Conservation (phyloP, 2,113 vertebrate genomes). For the Ancistrus triradiatus region DNA sequence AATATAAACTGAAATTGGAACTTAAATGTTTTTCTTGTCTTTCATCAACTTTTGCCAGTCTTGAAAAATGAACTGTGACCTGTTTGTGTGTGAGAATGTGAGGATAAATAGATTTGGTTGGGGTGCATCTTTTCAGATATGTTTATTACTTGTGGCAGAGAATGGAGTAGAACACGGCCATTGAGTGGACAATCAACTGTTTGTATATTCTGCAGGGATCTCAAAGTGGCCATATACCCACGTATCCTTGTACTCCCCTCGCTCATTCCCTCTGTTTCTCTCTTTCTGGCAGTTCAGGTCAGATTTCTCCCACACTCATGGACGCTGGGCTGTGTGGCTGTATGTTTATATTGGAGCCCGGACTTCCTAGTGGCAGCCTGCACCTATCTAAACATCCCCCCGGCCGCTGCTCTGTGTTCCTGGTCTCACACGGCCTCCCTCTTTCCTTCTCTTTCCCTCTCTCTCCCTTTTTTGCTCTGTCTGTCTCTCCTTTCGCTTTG, state of each 20-base stretch:
- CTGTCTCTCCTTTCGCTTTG: constrained; percentile 7
- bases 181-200: constrained; percentile 65
- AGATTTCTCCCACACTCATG: constrained; percentile 78
- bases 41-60: constrained; percentile 18
- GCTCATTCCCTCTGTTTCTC: constrained; percentile 49
- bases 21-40: background rate
- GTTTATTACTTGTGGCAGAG: constrained; percentile 50
- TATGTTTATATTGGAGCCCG: constrained; percentile 78
- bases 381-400: constrained; percentile 81
- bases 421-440: constrained; percentile 56
- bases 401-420: constrained; percentile 70
- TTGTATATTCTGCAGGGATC: constrained; percentile 67
- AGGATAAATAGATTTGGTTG: constrained; percentile 38
- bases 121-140: constrained; percentile 57
- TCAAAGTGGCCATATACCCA: constrained; percentile 69
- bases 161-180: constrained; percentile 54
- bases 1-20: constrained; percentile 19
- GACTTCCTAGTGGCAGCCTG: constrained; percentile 82
- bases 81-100: constrained; percentile 16
- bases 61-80: constrained; percentile 23
- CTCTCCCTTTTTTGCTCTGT: constrained; percentile 14
- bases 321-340: constrained; percentile 73
- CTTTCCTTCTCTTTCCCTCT: constrained; percentile 12
- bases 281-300: constrained; percentile 62
- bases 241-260: constrained; percentile 52